Evolutionary conservation across 2,113 vertebrate genomes (phyloP).

Genomic region (Athene noctua): DNA sequence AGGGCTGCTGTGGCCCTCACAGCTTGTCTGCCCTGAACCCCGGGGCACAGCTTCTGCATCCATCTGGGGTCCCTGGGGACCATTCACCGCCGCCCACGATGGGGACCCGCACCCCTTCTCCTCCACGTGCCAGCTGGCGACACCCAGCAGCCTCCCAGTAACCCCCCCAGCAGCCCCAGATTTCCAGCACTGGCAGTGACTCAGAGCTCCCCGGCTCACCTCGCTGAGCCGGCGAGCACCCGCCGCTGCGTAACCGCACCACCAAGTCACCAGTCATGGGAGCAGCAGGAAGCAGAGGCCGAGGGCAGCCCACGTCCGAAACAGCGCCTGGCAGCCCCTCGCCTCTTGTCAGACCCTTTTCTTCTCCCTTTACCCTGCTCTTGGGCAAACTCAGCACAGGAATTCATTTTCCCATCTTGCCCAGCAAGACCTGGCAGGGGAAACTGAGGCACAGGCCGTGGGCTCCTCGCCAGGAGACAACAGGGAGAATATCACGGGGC

Average conservation of each 20-base stretch:
- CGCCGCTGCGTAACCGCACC: not conserved
- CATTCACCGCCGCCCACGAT: no score
- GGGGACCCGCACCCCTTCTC: not conserved
- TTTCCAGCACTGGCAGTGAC: not conserved
- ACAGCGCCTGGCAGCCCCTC: fast-evolving
- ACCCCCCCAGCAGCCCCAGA: not conserved
- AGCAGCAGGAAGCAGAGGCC: not conserved
- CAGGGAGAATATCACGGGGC: not conserved
- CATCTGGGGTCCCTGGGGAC: not conserved
- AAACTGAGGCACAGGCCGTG: not conserved
- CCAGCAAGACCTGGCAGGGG: not conserved
- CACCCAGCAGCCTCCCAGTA: not conserved
- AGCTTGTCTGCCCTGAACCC: fast-evolving
- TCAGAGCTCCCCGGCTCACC: not conserved
- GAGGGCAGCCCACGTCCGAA: not conserved
- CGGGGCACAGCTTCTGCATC: not conserved
- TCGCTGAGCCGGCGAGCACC: not conserved
- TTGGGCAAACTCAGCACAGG: fast-evolving
- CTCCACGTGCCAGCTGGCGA: not conserved
- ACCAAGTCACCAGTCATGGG: not conserved
- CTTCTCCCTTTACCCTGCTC: not conserved
- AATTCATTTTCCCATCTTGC: not conserved
- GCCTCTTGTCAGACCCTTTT: not conserved
- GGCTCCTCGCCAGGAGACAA: not conserved
- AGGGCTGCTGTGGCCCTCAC: not conserved